A percentile compares a stretch with the other conserved stretches of the same genome.
phyloP scores from a whole-genome alignment of 1,140 invertebrate species.

The Bombyx mandarina region DNA sequence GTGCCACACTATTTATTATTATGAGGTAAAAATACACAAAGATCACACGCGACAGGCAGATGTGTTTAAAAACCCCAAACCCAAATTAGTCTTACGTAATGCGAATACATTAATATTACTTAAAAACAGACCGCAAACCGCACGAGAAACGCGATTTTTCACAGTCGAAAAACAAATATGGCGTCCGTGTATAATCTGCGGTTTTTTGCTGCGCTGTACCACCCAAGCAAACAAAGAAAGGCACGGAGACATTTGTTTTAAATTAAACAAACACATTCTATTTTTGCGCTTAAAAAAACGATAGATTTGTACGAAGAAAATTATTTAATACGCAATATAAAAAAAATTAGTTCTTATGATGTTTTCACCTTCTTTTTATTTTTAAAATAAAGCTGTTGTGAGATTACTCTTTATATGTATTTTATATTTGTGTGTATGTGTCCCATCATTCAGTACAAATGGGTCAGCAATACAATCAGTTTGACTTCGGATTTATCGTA shows the following conservation, averaged over 20 bases:
- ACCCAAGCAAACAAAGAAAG: neutral
- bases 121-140: slow-evolving; percentile 56
- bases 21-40: slow-evolving; percentile 24
- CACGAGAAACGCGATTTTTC: slow-evolving; percentile 59
- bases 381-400: too few relatives aligned
- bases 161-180: slow-evolving; percentile 62
- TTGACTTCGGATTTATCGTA: too few relatives aligned
- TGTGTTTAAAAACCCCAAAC: slow-evolving; percentile 28
- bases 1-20: too few relatives aligned
- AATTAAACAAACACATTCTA: slow-evolving; percentile 34
- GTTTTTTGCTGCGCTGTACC: slow-evolving; percentile 21
- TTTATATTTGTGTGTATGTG: too few relatives aligned
- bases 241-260: slow-evolving; percentile 26
- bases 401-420: too few relatives aligned
- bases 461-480: too few relatives aligned
- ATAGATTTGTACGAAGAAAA: slow-evolving; percentile 19
- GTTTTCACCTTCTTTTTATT: too few relatives aligned
- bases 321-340: too few relatives aligned
- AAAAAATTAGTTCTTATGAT: too few relatives aligned
- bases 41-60: slow-evolving; percentile 47
- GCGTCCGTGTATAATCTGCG: slow-evolving; percentile 31
- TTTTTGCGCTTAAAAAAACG: slow-evolving; percentile 35
- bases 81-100: slow-evolving; percentile 44
- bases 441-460: too few relatives aligned
- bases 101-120: slow-evolving; percentile 58